Evolutionary conservation across 2,797 vertebrate genomes (phyloP).

Genomic region (Enteromius anoplus): DNA sequence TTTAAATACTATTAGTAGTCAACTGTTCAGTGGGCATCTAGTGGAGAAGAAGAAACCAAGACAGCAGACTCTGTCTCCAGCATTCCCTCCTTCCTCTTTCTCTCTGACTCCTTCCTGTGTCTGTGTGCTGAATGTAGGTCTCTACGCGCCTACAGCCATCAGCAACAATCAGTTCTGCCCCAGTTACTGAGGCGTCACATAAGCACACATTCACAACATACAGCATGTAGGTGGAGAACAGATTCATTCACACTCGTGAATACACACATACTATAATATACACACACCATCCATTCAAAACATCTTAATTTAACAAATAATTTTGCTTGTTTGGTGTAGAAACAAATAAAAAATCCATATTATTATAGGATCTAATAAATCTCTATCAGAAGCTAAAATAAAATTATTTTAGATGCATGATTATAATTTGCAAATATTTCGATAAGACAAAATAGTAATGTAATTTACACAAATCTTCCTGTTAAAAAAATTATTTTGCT

Average conservation of each 20-base stretch:
- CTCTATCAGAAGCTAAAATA: no score
- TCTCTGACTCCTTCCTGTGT: conserved; percentile 45
- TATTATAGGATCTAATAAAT: no score
- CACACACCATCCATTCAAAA: background rate
- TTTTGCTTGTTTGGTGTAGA: background rate
- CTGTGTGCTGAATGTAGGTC: conserved; percentile 77
- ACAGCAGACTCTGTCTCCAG: conserved; percentile 52
- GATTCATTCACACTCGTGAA: conserved; percentile 33
- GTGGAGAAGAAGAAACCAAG: conserved; percentile 19
- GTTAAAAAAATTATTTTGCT: background rate
- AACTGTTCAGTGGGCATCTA: conserved; percentile 52
- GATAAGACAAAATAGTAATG: background rate
- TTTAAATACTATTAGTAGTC: background rate
- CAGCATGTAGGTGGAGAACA: conserved; percentile 50
- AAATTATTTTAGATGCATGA: no score
- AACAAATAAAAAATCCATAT: no score
- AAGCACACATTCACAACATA: conserved; percentile 58
- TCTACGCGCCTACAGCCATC: conserved; percentile 78
- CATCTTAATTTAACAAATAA: background rate
- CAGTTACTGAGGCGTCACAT: conserved; percentile 77
- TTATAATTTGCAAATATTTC: no score
- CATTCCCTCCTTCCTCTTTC: conserved; percentile 44
- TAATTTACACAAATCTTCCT: background rate
- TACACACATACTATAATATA: conserved; percentile 34
- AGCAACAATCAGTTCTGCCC: conserved; percentile 82